Base-by-base conservation (phyloP, 2,888 invertebrate genomes). In the Acrobasis repandana region DNA sequence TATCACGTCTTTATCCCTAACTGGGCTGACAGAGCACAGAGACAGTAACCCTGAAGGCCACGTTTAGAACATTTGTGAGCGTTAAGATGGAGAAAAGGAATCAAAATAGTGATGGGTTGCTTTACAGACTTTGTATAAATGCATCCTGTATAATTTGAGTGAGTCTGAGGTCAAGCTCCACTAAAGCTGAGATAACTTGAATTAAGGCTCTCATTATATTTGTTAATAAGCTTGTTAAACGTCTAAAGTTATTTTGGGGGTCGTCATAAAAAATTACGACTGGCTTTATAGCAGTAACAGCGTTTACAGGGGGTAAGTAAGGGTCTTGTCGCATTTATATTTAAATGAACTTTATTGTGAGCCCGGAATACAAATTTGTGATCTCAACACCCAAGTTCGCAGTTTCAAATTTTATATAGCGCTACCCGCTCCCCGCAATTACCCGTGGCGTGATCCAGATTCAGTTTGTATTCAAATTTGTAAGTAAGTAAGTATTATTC, bases 341-440 rank as follows among this genome's bases (percentile, higher is more conserved):
- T 87, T 87, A 88, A 88, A 88, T 88, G 80, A 86, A 84, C 80
- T 85, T 85, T 83, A 86, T 87, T 87, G 83, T 86, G 86, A 85
- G 83, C 70, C 77, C 76, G 82, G 87, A 88, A 88, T 87, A 88
- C 87, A 85, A 88, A 88, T 88, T 88, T 86, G 85, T 78, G 85
- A 86, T 83, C 83, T 79, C 80, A 68, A 82, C 82, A 83, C 79
- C 76, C 74, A 70, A 74, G 71, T 80, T 73, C 75, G 72, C 69
- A 75, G 75, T 76, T 79, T 73, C 73, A 75, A 82, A 82, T 82
- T 82, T 79, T 79, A 74, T 73, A 71, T 67, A 72, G 66, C 65
- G 63, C 56, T 54, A 38, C 57, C 58, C 61, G 65, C 65, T 60
- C 63, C 69, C 66, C 65, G 67, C 71, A 70, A 79, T 76, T 79